These are phyloP conservation scores for Heliangelus exortis DNA, from an alignment of 2,797 vertebrate species.

Conservation along the genomic window DNA sequence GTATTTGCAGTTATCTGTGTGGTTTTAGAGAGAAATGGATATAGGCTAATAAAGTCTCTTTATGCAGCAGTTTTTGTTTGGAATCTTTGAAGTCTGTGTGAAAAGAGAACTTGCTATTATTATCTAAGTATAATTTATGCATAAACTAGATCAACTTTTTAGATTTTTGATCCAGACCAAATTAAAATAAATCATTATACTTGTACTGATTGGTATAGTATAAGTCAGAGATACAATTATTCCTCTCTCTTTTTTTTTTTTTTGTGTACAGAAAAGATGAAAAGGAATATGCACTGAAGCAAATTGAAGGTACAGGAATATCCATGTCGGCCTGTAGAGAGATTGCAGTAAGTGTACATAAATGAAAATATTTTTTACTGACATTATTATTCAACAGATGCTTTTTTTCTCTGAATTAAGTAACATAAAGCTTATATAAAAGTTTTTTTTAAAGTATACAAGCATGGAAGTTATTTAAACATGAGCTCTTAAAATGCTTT, in stretches of 20 bases:
- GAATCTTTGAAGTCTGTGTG: background rate
- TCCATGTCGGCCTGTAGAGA: slow-evolving; percentile 99
- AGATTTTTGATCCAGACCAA: background rate
- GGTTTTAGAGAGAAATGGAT: background rate
- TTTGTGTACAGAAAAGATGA: slow-evolving; percentile 90
- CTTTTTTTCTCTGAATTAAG: background rate
- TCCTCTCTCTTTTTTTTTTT: slow-evolving; percentile 22
- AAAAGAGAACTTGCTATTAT: background rate
- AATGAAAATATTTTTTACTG: slow-evolving; percentile 32
- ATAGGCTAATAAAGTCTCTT: background rate
- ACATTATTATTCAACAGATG: background rate
- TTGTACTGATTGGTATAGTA: slow-evolving; percentile 3
- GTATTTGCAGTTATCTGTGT: background rate
- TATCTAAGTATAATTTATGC: background rate
- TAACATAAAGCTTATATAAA: background rate
- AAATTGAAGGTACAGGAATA: slow-evolving; percentile 99
- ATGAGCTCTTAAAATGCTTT: background rate
- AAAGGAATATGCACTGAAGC: slow-evolving; percentile 99
- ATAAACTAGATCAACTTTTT: background rate
- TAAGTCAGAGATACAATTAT: slow-evolving; percentile 51
- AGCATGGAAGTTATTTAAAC: background rate
- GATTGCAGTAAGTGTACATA: slow-evolving; percentile 92
- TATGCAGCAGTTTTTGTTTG: background rate
- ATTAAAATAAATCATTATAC: background rate
- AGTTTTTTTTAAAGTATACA: background rate